Evolutionary conservation across 2,888 invertebrate genomes (phyloP).

Genomic region (Dryomyza anilis): DNA sequence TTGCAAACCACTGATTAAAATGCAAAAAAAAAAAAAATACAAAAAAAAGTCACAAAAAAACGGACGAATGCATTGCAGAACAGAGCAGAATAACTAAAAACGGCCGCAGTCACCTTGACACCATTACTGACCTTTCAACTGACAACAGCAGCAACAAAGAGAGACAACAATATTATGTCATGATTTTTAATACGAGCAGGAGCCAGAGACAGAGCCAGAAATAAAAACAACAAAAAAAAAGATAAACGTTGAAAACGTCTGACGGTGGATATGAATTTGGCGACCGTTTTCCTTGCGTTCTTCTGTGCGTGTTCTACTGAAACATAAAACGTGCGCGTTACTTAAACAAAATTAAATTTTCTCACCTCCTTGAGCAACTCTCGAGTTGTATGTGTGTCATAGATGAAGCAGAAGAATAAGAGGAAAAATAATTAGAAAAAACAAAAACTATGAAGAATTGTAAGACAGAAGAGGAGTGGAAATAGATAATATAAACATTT

Average conservation of each 20-base stretch:
- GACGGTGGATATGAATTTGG: conserved; percentile 4
- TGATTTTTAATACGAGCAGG: neutral
- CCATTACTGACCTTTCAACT: conserved; percentile 32
- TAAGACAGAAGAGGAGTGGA: neutral
- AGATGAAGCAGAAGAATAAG: too few species aligned
- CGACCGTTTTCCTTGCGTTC: neutral
- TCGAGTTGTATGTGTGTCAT: too few species aligned
- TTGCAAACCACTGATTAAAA: conserved; percentile 5
- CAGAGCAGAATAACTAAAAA: neutral
- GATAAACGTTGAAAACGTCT: neutral
- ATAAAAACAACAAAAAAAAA: neutral
- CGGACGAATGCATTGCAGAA: neutral
- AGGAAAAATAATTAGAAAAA: too few species aligned
- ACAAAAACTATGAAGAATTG: neutral
- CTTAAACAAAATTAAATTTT: conserved; percentile 29
- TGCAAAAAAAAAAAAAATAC: too few species aligned
- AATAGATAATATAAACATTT: conserved; percentile 25
- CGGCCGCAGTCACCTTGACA: conserved; percentile 30
- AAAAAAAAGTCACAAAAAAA: too few species aligned
- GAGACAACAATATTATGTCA: conserved; percentile 20
- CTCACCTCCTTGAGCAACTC: conserved; percentile 27
- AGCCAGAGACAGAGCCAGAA: neutral
- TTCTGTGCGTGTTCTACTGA: neutral
- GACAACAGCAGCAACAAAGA: too few species aligned
- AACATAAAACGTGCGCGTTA: conserved; percentile 9